Evolutionary conservation across 2,797 vertebrate species (phyloP).

Genomic region (Cyprinella venusta): DNA sequence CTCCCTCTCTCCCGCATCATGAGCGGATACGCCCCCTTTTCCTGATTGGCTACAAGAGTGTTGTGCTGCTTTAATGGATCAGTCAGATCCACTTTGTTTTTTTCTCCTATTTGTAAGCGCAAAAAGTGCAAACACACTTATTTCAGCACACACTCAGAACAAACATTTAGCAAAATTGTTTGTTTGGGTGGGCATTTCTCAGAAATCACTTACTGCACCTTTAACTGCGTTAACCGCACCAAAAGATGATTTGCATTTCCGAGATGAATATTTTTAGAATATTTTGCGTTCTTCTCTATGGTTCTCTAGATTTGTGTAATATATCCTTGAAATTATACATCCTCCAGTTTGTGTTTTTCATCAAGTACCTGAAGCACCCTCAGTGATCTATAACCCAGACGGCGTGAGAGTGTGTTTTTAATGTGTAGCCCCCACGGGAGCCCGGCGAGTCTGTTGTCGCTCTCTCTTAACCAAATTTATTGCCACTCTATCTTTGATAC

Average conservation of each 20-base stretch:
- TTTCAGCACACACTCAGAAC: background rate
- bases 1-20: too few species aligned
- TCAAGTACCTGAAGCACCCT: slow-evolving; percentile 67
- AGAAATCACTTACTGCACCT: background rate
- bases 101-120: too few species aligned
- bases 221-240: background rate
- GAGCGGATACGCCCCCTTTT: too few species aligned
- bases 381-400: slow-evolving; percentile 75
- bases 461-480: slow-evolving; percentile 94
- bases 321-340: background rate
- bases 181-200: background rate
- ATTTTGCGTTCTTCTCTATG: slow-evolving; percentile 3
- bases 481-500: slow-evolving; percentile 84
- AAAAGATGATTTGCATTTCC: slow-evolving; percentile 53
- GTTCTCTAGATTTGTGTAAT: background rate
- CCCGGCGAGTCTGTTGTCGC: slow-evolving; percentile 78
- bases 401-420: slow-evolving; percentile 78
- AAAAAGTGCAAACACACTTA: too few species aligned
- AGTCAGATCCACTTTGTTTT: too few species aligned
- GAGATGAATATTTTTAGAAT: background rate
- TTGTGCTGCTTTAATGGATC: too few species aligned
- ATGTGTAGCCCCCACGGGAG: slow-evolving; percentile 76
- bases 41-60: too few species aligned
- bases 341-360: slow-evolving; percentile 40
- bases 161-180: background rate